phyloP scores from a whole-genome alignment of 2,797 vertebrate genomes.

The Danio albolineatus region DNA sequence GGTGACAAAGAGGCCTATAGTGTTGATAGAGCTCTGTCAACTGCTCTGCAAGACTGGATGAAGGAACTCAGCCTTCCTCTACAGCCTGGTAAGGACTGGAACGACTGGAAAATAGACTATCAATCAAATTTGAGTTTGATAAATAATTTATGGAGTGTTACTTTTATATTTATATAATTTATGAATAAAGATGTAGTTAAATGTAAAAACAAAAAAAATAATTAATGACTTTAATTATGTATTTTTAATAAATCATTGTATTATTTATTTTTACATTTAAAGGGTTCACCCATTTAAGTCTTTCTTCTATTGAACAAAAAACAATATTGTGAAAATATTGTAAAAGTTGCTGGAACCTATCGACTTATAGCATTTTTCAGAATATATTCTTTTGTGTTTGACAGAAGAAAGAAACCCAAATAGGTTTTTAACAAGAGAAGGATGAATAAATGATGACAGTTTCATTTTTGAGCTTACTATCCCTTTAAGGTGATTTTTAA shows the following conservation, averaged over 20 bases:
- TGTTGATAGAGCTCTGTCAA: slow-evolving; percentile 80
- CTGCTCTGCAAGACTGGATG: slow-evolving; percentile 84
- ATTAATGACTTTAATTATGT: not conserved
- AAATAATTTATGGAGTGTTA: not conserved
- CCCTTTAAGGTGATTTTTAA: no score
- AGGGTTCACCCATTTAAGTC: no score
- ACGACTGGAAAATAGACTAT: not conserved
- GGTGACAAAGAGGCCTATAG: slow-evolving; percentile 78
- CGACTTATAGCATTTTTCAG: no score
- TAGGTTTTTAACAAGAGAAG: no score
- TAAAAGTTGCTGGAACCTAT: no score
- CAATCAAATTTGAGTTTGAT: not conserved
- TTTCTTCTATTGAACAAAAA: no score
- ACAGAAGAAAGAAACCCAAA: no score
- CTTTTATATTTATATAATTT: no score
- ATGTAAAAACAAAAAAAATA: not conserved
- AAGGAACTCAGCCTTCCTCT: slow-evolving; percentile 82
- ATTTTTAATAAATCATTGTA: not conserved
- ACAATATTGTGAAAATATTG: no score
- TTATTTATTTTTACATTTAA: not conserved
- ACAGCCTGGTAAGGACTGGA: slow-evolving; percentile 76
- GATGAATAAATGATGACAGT: no score
- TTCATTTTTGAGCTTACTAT: no score
- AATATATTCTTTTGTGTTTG: no score
- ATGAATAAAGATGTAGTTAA: not conserved